A percentile compares a stretch with the other conserved stretches of the same genome.
These are phyloP conservation scores for Dendrocincla tyrannina DNA, from an alignment of 2,797 vertebrate genomes.

Conservation along the genomic window DNA sequence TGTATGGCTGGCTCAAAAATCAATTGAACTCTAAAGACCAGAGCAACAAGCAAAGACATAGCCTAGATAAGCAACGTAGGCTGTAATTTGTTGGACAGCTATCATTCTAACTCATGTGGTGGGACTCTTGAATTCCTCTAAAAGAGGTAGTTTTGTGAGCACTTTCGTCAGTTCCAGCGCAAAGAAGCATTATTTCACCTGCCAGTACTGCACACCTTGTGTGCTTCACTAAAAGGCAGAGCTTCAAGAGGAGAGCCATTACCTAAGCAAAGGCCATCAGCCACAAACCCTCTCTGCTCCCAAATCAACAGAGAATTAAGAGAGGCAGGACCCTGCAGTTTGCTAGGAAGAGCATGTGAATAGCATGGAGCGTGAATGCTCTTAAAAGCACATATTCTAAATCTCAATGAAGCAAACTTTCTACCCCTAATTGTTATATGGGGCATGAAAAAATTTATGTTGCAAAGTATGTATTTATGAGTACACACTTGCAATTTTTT, in stretches of 20 bases:
- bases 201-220: background rate
- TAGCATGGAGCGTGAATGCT: accelerated
- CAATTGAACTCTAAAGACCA: background rate
- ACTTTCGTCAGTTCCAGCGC: background rate
- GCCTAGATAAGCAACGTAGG: background rate
- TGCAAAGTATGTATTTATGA: background rate
- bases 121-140: background rate
- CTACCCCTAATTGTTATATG: background rate
- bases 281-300: background rate
- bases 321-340: background rate
- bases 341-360: background rate
- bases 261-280: background rate
- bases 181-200: background rate
- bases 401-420: background rate
- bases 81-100: background rate
- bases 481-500: background rate
- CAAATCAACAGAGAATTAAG: background rate
- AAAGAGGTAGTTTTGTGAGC: background rate
- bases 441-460: background rate
- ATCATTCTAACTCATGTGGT: background rate
- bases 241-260: background rate
- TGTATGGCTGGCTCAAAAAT: background rate
- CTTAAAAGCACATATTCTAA: background rate
- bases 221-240: background rate
- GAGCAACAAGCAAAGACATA: background rate